Percentiles rank a stretch among this genome's conserved stretches.
Evolutionary conservation across 2,888 invertebrate species (phyloP).

Genomic region (Himalopsyche anomala): DNA sequence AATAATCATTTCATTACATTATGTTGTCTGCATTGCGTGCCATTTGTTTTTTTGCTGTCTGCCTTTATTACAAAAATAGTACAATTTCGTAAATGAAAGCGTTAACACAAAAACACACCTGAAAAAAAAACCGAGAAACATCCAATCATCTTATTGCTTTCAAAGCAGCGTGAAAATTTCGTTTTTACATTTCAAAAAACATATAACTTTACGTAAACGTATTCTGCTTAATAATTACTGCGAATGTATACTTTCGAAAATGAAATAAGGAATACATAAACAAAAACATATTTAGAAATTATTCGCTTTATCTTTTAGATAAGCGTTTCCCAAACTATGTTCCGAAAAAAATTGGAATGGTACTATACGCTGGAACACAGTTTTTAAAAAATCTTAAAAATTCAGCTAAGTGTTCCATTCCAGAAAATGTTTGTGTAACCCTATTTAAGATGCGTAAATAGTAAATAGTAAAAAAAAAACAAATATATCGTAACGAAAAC

Average conservation of each 20-base stretch:
- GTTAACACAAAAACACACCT: conserved; percentile 34
- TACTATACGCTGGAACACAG: too few species aligned
- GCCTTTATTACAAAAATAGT: conserved; percentile 33
- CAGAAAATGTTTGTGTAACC: too few species aligned
- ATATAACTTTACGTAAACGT: not conserved
- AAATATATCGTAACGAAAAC: too few species aligned
- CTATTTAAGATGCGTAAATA: too few species aligned
- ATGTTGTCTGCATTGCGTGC: conserved; percentile 38
- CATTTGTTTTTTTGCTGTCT: conserved; percentile 3
- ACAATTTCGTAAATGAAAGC: conserved; percentile 34
- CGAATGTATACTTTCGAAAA: not conserved
- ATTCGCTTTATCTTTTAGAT: too few species aligned
- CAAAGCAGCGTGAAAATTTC: not conserved
- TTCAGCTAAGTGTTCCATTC: too few species aligned
- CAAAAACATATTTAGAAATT: too few species aligned
- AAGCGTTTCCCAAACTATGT: too few species aligned
- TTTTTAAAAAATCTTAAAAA: too few species aligned
- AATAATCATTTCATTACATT: conserved; percentile 47
- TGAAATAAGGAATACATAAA: too few species aligned
- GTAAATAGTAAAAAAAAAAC: too few species aligned
- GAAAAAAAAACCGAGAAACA: conserved; percentile 22
- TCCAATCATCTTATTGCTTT: conserved; percentile 34
- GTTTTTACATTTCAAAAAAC: not conserved
- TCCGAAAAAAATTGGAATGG: too few species aligned
- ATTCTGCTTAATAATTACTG: not conserved